Evolutionary conservation across 2,888 invertebrate genomes (phyloP).

Genomic region (Anthrax anthrax): DNA sequence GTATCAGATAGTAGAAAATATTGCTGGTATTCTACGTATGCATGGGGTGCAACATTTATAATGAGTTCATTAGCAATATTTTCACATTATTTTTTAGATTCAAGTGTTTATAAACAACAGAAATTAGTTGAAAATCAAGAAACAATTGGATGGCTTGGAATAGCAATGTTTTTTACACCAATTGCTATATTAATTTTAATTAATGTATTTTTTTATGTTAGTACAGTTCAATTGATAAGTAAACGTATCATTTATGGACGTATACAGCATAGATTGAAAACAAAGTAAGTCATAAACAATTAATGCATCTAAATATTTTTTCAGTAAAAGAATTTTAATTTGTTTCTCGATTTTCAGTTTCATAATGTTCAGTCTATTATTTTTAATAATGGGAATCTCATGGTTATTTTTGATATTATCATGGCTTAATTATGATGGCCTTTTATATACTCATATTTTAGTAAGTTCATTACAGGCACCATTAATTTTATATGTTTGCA

Average conservation of each 20-base stretch:
- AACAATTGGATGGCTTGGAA: constrained; percentile 66
- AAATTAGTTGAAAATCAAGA: constrained; percentile 48
- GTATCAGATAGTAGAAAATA: constrained; percentile 77
- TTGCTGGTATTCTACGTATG: constrained; percentile 71
- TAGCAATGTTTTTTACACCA: constrained; percentile 70
- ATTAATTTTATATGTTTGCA: constrained; percentile 59
- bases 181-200: constrained; percentile 65
- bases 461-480: constrained; percentile 65
- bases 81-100: constrained; percentile 66
- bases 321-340: too few species aligned
- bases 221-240: constrained; percentile 64
- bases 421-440: constrained; percentile 55
- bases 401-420: constrained; percentile 68
- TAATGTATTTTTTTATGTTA: constrained; percentile 65
- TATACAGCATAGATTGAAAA: constrained; percentile 74
- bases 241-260: constrained; percentile 70
- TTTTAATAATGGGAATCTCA: constrained; percentile 56
- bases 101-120: constrained; percentile 39
- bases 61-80: constrained; percentile 64
- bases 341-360: constrained; percentile 46
- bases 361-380: constrained; percentile 60
- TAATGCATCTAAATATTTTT: too few species aligned
- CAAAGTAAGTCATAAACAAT: constrained; percentile 62
- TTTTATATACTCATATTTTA: constrained; percentile 60
- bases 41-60: constrained; percentile 57